A percentile compares a stretch with the other conserved stretches of the same genome.
These are phyloP conservation scores for Eupithecia centaureata DNA, from an alignment of 2,888 invertebrate species.

Conservation along the genomic window DNA sequence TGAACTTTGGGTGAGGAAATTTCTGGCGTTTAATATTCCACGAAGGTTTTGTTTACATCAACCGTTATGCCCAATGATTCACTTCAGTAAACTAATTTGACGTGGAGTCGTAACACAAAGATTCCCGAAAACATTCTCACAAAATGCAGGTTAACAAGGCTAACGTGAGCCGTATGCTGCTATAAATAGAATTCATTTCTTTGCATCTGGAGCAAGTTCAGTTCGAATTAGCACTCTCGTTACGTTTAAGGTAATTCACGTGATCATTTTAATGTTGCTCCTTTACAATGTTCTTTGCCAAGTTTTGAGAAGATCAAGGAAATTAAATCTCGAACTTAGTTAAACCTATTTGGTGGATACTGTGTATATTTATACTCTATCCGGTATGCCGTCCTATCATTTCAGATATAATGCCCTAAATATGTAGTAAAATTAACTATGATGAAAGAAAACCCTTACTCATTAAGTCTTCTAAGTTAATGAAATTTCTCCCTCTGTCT, in stretches of 20 bases:
- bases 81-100: slow-evolving; percentile 21
- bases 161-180: slow-evolving; percentile 35
- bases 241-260: slow-evolving; percentile 31
- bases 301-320: not conserved
- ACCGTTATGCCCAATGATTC: slow-evolving; percentile 4
- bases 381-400: not conserved
- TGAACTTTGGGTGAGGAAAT: not conserved
- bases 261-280: slow-evolving; percentile 14
- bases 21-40: not conserved
- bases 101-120: slow-evolving; percentile 24
- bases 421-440: no score
- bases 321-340: not conserved
- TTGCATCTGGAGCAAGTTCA: slow-evolving; percentile 48
- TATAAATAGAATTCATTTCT: slow-evolving; percentile 44
- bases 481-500: no score
- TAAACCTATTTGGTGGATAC: not conserved
- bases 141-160: slow-evolving; percentile 47
- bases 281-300: not conserved
- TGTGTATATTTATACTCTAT: not conserved
- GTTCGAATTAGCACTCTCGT: slow-evolving; percentile 30
- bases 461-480: no score
- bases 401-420: not conserved
- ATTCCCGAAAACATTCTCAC: slow-evolving; percentile 23
- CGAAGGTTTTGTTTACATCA: slow-evolving; percentile 2
- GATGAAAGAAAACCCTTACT: no score